Evolutionary conservation across 1,140 invertebrate species (phyloP), one percentile per base, ranked within the genome.

Genomic region (Calliopsis andreniformis): DNA sequence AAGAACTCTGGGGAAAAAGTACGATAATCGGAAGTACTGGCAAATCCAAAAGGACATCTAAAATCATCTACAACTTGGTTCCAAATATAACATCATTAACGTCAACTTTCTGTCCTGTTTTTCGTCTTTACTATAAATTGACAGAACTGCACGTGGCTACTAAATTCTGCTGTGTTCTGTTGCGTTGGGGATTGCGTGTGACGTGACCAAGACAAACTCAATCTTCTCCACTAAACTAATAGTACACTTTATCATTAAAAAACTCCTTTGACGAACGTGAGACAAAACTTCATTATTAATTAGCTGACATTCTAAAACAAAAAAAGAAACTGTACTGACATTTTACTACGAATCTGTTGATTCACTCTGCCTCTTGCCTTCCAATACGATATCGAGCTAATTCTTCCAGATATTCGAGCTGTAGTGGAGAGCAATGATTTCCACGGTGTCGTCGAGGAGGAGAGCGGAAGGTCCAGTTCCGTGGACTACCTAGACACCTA

Each of bases 71-170:
- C 42, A 30, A 39, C 7, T 30, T 16, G 28, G 23, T 30, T 43
- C 23, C 25, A 20, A 56, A n/a, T 39, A n/a, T 73, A 71, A 71
- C 69, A 64, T 67, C n/a, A 66, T 73, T 75, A 75, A 75, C 71
- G 47, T 55, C 20, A 72, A 2, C 39, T 18, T n/a, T 30, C 20
- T 43, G 6, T 12, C 42, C n/a, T 32, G 23, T 43, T 28, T 45
- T 49, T 67, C 23, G 16, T 42, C 35, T n/a, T 14, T n/a, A 0
- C 23, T 39, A 0, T 30, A 51, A 16, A 53, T 51, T n/a, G 2
- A 51, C n/a, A 30, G 18, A 53, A 32, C 16, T 66, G 51, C 63
- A 75, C 63, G 51, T 75, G 51, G 23, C 30, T 67, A 56, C 71
- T 75, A 67, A 56, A 43, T 32, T 12, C n/a, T 20, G 61, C 47